Evolutionary conservation across 1,140 invertebrate genomes (phyloP).

Genomic region (Drosophila chauvacae): DNA sequence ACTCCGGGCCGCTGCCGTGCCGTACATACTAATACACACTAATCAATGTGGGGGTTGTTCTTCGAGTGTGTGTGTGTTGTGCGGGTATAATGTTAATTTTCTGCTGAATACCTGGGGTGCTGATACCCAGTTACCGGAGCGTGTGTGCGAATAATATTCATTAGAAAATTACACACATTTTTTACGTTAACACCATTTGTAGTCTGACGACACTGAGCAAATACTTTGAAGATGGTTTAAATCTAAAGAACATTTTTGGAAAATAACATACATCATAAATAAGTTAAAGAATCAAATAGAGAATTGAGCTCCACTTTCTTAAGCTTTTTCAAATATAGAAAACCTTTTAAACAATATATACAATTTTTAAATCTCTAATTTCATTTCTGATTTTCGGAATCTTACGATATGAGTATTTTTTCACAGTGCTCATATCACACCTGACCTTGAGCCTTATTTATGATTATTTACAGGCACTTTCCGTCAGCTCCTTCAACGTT

Average conservation of each 20-base stretch:
- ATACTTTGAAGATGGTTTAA: neutral
- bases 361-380: neutral
- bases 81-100: conserved; percentile 52
- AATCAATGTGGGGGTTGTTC: conserved; percentile 42
- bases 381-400: neutral
- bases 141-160: conserved; percentile 77
- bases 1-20: conserved; percentile 56
- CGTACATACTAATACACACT: conserved; percentile 70
- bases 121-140: conserved; percentile 13
- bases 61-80: conserved; percentile 1
- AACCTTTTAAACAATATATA: neutral
- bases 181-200: conserved; percentile 50
- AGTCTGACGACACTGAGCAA: conserved; percentile 10
- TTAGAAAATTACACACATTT: conserved; percentile 72
- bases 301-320: neutral
- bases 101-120: conserved; percentile 38
- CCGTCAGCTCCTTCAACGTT: conserved; percentile 5
- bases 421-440: conserved; percentile 2
- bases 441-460: conserved; percentile 34
- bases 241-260: neutral
- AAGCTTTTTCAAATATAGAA: neutral
- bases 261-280: neutral
- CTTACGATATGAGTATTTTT: conserved; percentile 16
- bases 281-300: no score
- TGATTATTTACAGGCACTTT: conserved; percentile 25